Evolutionary conservation across 2,113 vertebrate genomes (phyloP).

Genomic region (Probosciger aterrimus): DNA sequence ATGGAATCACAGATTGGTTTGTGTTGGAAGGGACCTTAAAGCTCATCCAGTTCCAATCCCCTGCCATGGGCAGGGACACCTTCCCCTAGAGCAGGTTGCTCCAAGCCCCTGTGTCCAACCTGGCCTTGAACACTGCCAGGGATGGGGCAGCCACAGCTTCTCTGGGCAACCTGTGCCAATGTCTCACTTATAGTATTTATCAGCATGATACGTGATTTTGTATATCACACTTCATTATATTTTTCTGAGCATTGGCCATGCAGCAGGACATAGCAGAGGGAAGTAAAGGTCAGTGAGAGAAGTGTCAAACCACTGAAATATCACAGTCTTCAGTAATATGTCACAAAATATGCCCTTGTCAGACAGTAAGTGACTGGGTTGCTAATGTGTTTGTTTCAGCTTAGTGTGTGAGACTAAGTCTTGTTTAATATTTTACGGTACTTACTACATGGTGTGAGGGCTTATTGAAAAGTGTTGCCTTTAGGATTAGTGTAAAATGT

Average conservation of each 20-base stretch:
- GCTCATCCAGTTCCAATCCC: neutral
- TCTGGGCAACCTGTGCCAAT: neutral
- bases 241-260: neutral
- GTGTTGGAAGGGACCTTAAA: neutral
- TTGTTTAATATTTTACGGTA: neutral
- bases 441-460: neutral
- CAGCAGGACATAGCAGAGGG: neutral
- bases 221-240: neutral
- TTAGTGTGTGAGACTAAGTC: neutral
- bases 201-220: neutral
- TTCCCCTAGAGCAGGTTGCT: neutral
- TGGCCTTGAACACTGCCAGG: neutral
- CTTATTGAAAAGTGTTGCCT: neutral
- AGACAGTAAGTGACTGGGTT: neutral
- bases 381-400: neutral
- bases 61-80: neutral
- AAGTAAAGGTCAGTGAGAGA: neutral
- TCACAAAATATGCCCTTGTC: neutral
- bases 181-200: neutral
- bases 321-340: neutral
- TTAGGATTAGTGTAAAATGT: neutral
- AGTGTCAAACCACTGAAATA: neutral
- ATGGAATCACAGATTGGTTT: neutral
- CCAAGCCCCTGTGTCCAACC: neutral
- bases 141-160: neutral